Conservation (phyloP, 1,140 invertebrate species). For the Cydia fagiglandana region DNA sequence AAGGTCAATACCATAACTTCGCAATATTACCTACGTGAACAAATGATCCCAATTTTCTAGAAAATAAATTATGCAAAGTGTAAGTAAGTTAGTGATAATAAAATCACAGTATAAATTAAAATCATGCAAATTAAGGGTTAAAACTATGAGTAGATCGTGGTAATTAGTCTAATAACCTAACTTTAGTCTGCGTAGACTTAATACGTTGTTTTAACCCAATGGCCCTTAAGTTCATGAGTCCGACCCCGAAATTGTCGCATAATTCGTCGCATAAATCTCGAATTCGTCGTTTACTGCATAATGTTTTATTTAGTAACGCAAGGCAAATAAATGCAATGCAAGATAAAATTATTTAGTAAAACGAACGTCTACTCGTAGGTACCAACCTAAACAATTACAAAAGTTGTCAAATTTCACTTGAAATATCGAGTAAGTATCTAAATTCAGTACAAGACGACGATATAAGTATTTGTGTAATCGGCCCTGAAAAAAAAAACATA, state of each 20-base stretch:
- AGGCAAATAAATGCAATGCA: background rate
- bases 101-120: background rate
- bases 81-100: background rate
- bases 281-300: background rate
- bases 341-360: too few species aligned
- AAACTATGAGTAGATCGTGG: background rate
- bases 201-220: background rate
- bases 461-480: too few species aligned
- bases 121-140: conserved; percentile 3
- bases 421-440: too few species aligned
- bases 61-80: conserved; percentile 15
- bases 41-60: background rate
- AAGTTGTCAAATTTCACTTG: too few species aligned
- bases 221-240: background rate
- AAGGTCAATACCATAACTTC: background rate
- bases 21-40: background rate
- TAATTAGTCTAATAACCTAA: conserved; percentile 11
- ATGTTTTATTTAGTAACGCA: background rate
- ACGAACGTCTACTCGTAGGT: too few species aligned
- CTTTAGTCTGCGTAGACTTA: background rate
- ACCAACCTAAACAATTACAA: too few species aligned
- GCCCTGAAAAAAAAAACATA: too few species aligned
- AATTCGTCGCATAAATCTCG: conserved; percentile 7
- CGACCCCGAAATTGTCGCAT: conserved; percentile 4
- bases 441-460: too few species aligned